These are phyloP conservation scores for Erebia aethiops DNA, from an alignment of 2,888 invertebrate genomes.

Conservation along the genomic window DNA sequence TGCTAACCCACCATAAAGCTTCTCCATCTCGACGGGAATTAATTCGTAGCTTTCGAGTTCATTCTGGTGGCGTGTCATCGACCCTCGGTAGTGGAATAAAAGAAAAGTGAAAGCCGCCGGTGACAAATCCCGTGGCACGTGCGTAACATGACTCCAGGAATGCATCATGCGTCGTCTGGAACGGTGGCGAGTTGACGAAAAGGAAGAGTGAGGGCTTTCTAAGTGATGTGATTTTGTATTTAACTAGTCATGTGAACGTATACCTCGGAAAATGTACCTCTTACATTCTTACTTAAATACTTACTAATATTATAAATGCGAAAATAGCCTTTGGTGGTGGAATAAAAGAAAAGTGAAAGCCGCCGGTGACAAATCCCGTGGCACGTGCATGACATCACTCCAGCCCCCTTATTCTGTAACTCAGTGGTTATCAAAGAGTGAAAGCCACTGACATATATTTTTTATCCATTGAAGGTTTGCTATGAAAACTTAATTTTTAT, in stretches of 20 bases:
- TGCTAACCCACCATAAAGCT: neutral
- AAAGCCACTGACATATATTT: no score
- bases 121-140: slow-evolving; percentile 61
- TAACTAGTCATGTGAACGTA: no score
- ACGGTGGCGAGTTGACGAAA: slow-evolving; percentile 12
- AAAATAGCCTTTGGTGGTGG: slow-evolving; percentile 45
- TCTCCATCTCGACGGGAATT: neutral
- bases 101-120: slow-evolving; percentile 67
- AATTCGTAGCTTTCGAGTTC: slow-evolving; percentile 30
- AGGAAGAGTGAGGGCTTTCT: neutral
- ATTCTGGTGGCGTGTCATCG: slow-evolving; percentile 54
- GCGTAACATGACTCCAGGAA: slow-evolving; percentile 55
- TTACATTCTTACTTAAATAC: no score
- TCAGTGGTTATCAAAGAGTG: no score
- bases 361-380: slow-evolving; percentile 62
- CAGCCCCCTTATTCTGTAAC: no score
- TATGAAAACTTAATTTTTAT: no score
- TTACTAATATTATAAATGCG: no score
- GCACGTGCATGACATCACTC: no score
- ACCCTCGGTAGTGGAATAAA: slow-evolving; percentile 50
- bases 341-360: slow-evolving; percentile 70
- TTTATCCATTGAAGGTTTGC: no score
- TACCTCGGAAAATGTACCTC: no score
- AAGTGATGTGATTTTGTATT: no score
- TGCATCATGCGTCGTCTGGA: slow-evolving; percentile 2